Base-by-base conservation (phyloP, 2,888 invertebrate species). In the Megamerina dolium region DNA sequence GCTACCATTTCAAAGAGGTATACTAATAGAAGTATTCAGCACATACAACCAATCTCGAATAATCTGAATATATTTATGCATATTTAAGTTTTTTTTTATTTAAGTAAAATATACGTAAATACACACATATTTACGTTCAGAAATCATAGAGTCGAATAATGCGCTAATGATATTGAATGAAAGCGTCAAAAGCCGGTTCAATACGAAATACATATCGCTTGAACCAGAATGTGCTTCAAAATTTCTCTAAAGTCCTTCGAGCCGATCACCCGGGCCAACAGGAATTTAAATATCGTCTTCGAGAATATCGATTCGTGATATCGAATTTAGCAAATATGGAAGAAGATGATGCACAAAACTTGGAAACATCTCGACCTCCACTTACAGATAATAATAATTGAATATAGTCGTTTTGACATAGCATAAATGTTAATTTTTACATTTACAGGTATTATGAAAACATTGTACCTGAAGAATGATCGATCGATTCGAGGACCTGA, bases 1-100 rank as follows among this genome's bases (percentile, higher is more conserved):
- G 21, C n/a, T 50, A 5, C 46, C 49, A 2, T 43, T 50, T 32
- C 46, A 46, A 31, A 49, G 38, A 47, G 46, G 43, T 47, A 41
- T 29, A 20, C 4, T 16, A 2, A 10, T 8, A 32, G 5, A 32
- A 16, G 17, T 20, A 21, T 10, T 5, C 21, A 14, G n/a, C 26
- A 14, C 3, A 6, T 36, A 10, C n/a, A 36, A 23, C 14, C 10
- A 13, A 5, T 23, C 5, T 36, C n/a, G 20, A n/a, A n/a, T n/a
- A n/a, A n/a, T n/a, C n/a, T n/a, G n/a, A n/a, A n/a, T n/a, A n/a
- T n/a, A n/a, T n/a, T n/a, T n/a, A n/a, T n/a, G n/a, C n/a, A n/a
- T n/a, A n/a, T n/a, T n/a, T n/a, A n/a, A n/a, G n/a, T n/a, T n/a
- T n/a, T n/a, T n/a, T n/a, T n/a, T n/a, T n/a, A n/a, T n/a, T n/a